These are phyloP conservation scores for Pyrocoelia pectoralis DNA, from an alignment of 2,888 invertebrate genomes.

Conservation along the genomic window DNA sequence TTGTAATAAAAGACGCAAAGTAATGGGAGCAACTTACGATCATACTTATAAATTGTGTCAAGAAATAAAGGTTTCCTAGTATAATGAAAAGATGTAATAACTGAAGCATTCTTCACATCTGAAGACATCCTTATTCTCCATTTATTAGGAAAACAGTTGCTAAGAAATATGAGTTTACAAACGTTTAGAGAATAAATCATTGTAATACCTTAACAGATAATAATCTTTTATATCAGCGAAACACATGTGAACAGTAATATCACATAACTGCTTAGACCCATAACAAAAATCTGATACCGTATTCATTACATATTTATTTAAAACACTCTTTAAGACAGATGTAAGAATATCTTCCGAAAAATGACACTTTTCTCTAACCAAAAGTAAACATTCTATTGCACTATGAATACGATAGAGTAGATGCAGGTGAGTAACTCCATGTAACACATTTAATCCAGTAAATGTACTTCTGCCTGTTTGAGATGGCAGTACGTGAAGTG, in stretches of 20 bases:
- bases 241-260: constrained; percentile 19
- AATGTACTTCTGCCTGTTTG: constrained; percentile 13
- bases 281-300: background rate
- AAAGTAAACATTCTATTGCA: constrained; percentile 22
- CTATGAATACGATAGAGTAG: constrained; percentile 15
- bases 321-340: constrained; percentile 15
- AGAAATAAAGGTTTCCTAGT: constrained; percentile 63
- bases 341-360: constrained; percentile 15
- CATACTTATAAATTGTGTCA: constrained; percentile 55
- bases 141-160: constrained; percentile 22
- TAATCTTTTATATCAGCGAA: constrained; percentile 15
- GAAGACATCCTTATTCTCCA: constrained; percentile 31
- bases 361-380: constrained; percentile 15
- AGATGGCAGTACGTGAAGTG: background rate
- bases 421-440: background rate
- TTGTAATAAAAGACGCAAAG: background rate
- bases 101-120: constrained; percentile 27
- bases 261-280: constrained; percentile 7
- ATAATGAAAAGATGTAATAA: constrained; percentile 51
- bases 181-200: background rate
- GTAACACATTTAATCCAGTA: constrained; percentile 3
- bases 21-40: constrained; percentile 20
- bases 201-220: background rate
- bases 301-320: constrained; percentile 14
- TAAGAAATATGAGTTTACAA: constrained; percentile 4